Percentiles rank a stretch among this genome's conserved stretches.
phyloP scores from a whole-genome alignment of 1,140 invertebrate genomes.

The Halyomorpha halys region DNA sequence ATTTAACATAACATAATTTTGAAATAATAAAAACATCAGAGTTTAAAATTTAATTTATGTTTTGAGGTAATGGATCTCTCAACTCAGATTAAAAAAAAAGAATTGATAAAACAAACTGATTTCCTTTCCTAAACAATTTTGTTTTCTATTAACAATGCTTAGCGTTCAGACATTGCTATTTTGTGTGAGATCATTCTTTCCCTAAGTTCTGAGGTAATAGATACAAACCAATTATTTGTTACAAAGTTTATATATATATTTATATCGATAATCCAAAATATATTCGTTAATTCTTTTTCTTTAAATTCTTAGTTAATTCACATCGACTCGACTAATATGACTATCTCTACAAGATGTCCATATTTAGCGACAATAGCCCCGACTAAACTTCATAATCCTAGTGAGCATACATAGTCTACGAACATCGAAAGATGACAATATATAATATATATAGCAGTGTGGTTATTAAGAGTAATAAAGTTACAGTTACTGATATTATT shows the following conservation, averaged over 20 bases:
- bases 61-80: too few species aligned
- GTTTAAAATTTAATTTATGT: too few species aligned
- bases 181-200: conserved; percentile 7
- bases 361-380: conserved; percentile 1
- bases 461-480: not conserved
- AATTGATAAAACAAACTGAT: too few species aligned
- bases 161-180: not conserved
- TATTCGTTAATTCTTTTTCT: conserved; percentile 6
- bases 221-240: not conserved
- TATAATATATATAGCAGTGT: conserved; percentile 6
- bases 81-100: too few species aligned
- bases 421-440: conserved; percentile 14
- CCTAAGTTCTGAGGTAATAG: conserved; percentile 7
- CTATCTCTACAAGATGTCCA: not conserved
- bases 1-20: too few species aligned
- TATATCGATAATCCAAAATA: conserved; percentile 12
- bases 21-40: too few species aligned
- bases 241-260: not conserved
- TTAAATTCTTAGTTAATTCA: conserved; percentile 5
- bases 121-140: too few species aligned
- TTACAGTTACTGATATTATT: not conserved
- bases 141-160: not conserved
- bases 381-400: conserved; percentile 14
- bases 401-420: conserved; percentile 19
- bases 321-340: conserved; percentile 2